Conservation (phyloP, 64 coral and sea anemone species). For the Pocillopora damicornis region DNA sequence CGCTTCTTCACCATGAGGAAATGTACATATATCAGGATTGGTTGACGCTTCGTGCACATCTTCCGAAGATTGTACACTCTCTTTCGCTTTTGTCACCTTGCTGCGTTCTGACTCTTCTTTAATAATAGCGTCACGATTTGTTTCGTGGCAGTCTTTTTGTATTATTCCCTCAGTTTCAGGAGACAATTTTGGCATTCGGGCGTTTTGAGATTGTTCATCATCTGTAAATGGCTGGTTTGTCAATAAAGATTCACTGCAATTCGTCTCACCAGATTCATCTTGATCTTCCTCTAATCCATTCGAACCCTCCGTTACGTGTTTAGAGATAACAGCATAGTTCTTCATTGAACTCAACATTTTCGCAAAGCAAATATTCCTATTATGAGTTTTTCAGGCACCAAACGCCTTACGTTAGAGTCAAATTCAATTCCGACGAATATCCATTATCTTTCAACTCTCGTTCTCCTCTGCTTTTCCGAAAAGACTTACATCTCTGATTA, state of each 20-base stretch:
- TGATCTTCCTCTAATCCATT: slow-evolving; percentile 25
- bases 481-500: background rate
- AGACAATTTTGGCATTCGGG: background rate
- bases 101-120: slow-evolving; percentile 2
- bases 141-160: slow-evolving; percentile 5
- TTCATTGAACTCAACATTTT: slow-evolving; percentile 28
- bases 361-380: slow-evolving; percentile 11
- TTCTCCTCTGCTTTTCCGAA: background rate
- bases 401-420: background rate
- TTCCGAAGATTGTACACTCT: background rate
- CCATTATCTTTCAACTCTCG: background rate
- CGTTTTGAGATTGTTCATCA: background rate
- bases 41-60: background rate
- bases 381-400: background rate
- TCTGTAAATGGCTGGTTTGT: background rate
- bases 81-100: background rate
- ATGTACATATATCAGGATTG: background rate
- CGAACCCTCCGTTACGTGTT: background rate
- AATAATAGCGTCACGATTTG: background rate
- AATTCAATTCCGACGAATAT: background rate
- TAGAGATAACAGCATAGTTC: slow-evolving; percentile 14
- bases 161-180: background rate
- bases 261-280: background rate
- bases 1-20: background rate
- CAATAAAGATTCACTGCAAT: background rate